Evolutionary conservation across 30 jellyfish, hydroid and myxozoan species (phyloP), one percentile per base, ranked within the genome.

Genomic region (Catostylus mosaicus): DNA sequence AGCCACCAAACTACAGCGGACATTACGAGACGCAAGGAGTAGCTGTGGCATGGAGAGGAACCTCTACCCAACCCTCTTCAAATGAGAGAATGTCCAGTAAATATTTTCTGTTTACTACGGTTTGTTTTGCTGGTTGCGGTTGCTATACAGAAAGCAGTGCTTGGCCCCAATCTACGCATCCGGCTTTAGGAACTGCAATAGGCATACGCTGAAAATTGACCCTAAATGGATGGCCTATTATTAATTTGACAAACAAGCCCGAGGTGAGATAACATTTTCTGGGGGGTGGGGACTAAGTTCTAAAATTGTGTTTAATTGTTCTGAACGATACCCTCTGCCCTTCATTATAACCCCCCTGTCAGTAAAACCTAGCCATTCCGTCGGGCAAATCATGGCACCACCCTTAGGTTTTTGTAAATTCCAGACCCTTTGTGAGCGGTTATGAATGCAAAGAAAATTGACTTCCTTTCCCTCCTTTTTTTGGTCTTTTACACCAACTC

Each of bases 61-160:
- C 82, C 12, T 88, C 87, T 0, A 11, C 34, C 0, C 7, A 48
- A n/a, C 33, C 22, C n/a, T 7, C 8, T 0, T 2, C 0, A 1
- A 14, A 23, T 12, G 6, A 3, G 24, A 32, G 26, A 4, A 67
- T 83, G 67, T 81, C 93, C 31, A 23, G 24, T 1, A 24, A 61
- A 30, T 85, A 19, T 30, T 85, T 73, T 45, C n/a, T 74, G 78
- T 75, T 85, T 0, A 76, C 96, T 3, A 90, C 75, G 30, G 34
- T 75, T 29, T 80, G 61, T 30, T 84, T 32, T 62, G 95, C 89
- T 22, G 95, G 95, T 19, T 84, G 95, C 52, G 95, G 95, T 6
- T 47, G 81, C 30, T 84, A 84, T 43, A 73, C 82, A 11, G 73
- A 87, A 37, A 84, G 95, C 35, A 57, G 35, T 18, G 14, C 65